Conservation (phyloP, 2,797 vertebrate species). For the Paratrypauchen microcephalus region DNA sequence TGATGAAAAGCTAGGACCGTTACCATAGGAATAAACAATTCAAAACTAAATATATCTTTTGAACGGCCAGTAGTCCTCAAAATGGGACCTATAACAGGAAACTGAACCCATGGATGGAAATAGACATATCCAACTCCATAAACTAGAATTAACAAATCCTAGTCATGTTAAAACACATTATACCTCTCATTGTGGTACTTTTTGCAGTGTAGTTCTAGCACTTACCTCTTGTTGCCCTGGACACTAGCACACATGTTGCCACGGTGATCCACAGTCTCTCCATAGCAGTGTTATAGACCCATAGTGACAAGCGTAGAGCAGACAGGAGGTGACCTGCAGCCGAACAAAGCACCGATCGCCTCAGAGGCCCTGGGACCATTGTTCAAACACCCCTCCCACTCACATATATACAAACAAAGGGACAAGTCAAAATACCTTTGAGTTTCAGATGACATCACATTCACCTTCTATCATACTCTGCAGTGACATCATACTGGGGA, state of each 20-base stretch:
- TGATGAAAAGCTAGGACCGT: too few relatives aligned
- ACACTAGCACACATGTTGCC: slow-evolving; percentile 71
- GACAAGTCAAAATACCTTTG: too few relatives aligned
- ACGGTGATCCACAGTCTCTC: slow-evolving; percentile 75
- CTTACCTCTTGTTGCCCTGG: slow-evolving; percentile 78
- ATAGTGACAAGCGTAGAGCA: slow-evolving; percentile 60
- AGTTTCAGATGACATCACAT: too few relatives aligned
- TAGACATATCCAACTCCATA: background rate
- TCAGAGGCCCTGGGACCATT: background rate
- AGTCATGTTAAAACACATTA: too few relatives aligned
- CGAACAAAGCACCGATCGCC: slow-evolving; percentile 21
- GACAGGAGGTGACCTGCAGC: slow-evolving; percentile 54
- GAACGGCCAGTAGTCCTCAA: too few relatives aligned
- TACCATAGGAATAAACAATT: too few relatives aligned
- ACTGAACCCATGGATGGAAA: too few relatives aligned
- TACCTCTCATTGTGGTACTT: too few relatives aligned
- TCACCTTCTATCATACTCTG: too few relatives aligned
- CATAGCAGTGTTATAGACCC: slow-evolving; percentile 13
- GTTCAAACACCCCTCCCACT: background rate
- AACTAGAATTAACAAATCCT: background rate
- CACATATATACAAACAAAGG: background rate
- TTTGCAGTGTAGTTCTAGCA: slow-evolving; percentile 54
- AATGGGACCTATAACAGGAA: too few relatives aligned
- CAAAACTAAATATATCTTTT: too few relatives aligned
- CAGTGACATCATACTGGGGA: too few relatives aligned